These are phyloP conservation scores for Helicolenus hilgendorfi DNA, from an alignment of 2,797 vertebrate genomes.

Conservation along the genomic window DNA sequence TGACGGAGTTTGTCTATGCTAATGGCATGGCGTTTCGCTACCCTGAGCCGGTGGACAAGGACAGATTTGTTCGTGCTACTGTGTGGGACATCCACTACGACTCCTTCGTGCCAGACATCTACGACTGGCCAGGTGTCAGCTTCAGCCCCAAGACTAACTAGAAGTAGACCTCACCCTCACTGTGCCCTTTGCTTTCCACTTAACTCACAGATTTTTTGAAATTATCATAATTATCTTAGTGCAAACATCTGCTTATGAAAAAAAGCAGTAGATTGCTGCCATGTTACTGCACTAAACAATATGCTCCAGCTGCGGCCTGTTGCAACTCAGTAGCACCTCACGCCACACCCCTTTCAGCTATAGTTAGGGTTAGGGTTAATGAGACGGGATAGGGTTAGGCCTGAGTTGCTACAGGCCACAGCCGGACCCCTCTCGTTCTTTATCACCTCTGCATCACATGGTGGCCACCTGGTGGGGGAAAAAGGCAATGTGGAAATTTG, in stretches of 20 bases:
- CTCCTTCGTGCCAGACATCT: conserved; percentile 95
- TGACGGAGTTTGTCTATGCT: conserved; percentile 94
- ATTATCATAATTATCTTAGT: neutral
- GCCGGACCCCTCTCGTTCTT: neutral
- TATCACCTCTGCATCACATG: neutral
- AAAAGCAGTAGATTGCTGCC: neutral
- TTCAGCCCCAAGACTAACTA: conserved; percentile 83
- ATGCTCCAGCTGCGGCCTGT: no score
- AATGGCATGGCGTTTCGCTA: conserved; percentile 98
- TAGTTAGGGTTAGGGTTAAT: no score
- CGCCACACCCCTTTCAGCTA: no score
- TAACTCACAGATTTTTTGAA: conserved; percentile 11
- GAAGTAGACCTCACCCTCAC: conserved; percentile 21
- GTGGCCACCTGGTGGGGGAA: conserved; percentile 46
- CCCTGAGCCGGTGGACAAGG: conserved; percentile 96
- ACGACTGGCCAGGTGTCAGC: conserved; percentile 94
- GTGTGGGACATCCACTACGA: conserved; percentile 95
- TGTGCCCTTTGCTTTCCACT: conserved; percentile 19
- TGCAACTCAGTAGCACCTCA: no score
- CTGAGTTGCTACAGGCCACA: no score
- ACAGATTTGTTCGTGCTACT: conserved; percentile 90
- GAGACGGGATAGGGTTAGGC: no score
- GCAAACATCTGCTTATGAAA: conserved; percentile 6
- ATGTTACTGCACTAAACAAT: conserved; percentile 1
- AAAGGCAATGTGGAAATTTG: conserved; percentile 18